Base-by-base conservation (phyloP, 1,140 invertebrate species). In the Tribolium castaneum region DNA sequence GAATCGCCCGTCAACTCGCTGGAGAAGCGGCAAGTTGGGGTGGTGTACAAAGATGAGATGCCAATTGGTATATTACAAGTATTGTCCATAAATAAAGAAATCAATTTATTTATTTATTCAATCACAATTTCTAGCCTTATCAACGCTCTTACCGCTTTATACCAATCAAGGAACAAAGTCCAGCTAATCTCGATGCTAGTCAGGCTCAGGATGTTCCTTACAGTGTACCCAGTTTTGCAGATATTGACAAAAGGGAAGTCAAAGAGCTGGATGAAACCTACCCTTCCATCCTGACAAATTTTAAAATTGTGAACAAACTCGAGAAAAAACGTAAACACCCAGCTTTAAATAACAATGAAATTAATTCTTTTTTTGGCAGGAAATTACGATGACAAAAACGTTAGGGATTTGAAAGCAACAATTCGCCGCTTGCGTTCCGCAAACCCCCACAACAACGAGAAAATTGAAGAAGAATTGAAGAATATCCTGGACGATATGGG, bases 61-160 rank as follows among this genome's bases (percentile, higher is more conserved):
- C 84, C 83, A 6, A 79, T 85, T 9, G 85, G 85, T 5, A 84
- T 86, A 62, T 45, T 86, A 19, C 80, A 86, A 74, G 85, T 85
- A 81, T 80, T 7, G 12, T 66, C n/a, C n/a, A n/a, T n/a, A n/a
- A n/a, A n/a, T n/a, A n/a, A n/a, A n/a, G n/a, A n/a, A n/a, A n/a
- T n/a, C n/a, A n/a, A 10, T 45, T 45, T 45, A 6, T 39, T 45
- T 3, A n/a, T 9, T 22, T 30, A 39, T 14, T 12, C 13, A 13
- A 14, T 7, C 9, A 80, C n/a, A 45, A 13, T 39, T 51, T 82
- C 0, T 39, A 83, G 82, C 81, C 79, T n/a, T 80, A 74, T 54
- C 30, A 80, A 49, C 73, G 81, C n/a, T 78, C 76, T 30, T 83
- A 83, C 39, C 71, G 77, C 77, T 78, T 82, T 49, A 70, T 83